Percentiles rank a stretch among this genome's conserved stretches.
Conservation (phyloP, 2,113 vertebrate genomes). For the Columbina picui region DNA sequence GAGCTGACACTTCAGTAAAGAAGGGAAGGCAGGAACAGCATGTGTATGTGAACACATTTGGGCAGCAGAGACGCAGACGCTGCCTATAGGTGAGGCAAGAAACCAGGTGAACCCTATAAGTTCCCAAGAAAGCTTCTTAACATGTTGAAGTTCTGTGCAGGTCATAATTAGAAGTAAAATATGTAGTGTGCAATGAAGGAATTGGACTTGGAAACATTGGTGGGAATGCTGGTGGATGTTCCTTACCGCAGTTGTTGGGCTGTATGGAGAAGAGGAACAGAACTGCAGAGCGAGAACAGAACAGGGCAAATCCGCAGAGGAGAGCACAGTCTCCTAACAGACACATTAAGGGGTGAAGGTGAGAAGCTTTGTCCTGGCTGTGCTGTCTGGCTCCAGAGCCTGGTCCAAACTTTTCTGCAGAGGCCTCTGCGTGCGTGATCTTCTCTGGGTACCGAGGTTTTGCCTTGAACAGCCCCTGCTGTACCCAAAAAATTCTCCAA, state of each 20-base stretch:
- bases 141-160: neutral
- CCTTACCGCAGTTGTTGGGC: neutral
- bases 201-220: accelerated
- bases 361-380: neutral
- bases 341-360: neutral
- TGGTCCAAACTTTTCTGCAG: neutral
- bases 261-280: neutral
- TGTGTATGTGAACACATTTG: accelerated
- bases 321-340: neutral
- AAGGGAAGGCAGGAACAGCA: neutral
- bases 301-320: neutral
- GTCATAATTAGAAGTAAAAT: neutral
- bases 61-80: neutral
- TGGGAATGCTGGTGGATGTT: neutral
- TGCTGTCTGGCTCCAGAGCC: neutral
- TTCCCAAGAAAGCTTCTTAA: neutral
- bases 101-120: neutral
- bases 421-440: neutral
- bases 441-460: neutral
- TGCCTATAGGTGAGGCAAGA: neutral
- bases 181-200: neutral
- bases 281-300: neutral
- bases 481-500: accelerated
- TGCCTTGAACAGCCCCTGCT: neutral
- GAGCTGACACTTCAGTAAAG: neutral